Evolutionary conservation across 2,888 invertebrate genomes (phyloP), one percentile per base, ranked within the genome.

Genomic region (Aplocera efformata): DNA sequence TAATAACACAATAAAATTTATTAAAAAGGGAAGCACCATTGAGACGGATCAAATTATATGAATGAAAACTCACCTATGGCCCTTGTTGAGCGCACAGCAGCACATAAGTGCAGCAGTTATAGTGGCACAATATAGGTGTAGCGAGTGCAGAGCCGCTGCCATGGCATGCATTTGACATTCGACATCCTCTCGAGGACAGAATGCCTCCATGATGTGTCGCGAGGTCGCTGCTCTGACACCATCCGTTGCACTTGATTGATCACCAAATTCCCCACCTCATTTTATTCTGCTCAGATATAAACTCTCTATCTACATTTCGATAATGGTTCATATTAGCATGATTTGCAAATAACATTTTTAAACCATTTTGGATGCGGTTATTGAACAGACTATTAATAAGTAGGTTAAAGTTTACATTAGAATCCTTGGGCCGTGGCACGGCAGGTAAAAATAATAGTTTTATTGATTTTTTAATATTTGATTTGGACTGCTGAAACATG

Each of bases 51-150:
- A n/a, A n/a, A n/a, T n/a, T n/a, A n/a, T n/a, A n/a, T n/a, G n/a
- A n/a, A n/a, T n/a, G n/a, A n/a, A n/a, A n/a, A 32, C 50, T 33
- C 48, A 80, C 83, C 77, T 64, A 56, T 63, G 64, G 39, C 61
- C 59, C 38, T 68, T 68, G 35, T 68, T 63, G 32, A 60, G 45
- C 7, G 74, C 69, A 51, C 83, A 86, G 69, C 84, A 84, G 56
- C 75, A 83, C 50, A 85, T 72, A 47, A 85, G 76, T 2, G 77
- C 82, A 2, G 82, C 76, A 29, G 79, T 72, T 47, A 85, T 69
- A 46, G 75, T 63, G 13, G 82, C 82, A 63, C 85, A 88, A 74
- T 88, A 85, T 17, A 86, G 72, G 50, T 85, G 84, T 52, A 86
- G 61, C 8, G 75, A 68, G 55, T 88, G 85, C 55, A 88, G 67